Evolutionary conservation across 2,113 vertebrate genomes (phyloP).

Genomic region (Paradisaea rubra): DNA sequence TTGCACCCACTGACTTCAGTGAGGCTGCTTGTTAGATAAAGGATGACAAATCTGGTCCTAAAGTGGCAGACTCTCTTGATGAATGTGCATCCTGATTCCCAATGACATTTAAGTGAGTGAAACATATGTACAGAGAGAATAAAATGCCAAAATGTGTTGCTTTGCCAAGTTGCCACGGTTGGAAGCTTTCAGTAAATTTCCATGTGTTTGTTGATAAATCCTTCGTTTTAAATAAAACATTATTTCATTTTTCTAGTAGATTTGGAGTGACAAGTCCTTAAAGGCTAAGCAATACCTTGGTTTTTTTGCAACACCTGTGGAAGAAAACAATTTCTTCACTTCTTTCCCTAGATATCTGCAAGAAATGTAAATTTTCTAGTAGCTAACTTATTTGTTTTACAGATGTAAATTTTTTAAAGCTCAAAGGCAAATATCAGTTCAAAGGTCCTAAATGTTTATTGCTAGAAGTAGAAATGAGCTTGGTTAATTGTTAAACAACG

Average conservation of each 20-base stretch:
- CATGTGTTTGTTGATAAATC: slow-evolving; percentile 18
- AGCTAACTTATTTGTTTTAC: background rate
- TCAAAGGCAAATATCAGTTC: background rate
- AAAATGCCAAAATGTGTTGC: slow-evolving; percentile 1
- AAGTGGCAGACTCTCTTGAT: background rate
- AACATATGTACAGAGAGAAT: slow-evolving; percentile 33
- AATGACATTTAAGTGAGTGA: slow-evolving; percentile 31
- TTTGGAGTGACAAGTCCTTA: background rate
- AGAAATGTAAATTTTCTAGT: background rate
- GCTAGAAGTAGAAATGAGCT: background rate
- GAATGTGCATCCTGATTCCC: slow-evolving; percentile 11
- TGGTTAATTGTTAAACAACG: background rate
- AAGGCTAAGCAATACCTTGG: background rate
- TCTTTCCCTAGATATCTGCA: background rate
- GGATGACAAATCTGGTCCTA: background rate
- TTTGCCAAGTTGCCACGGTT: slow-evolving; percentile 18
- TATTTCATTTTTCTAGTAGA: background rate
- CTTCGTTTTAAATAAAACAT: slow-evolving; percentile 15
- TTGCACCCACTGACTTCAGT: background rate
- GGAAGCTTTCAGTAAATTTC: slow-evolving; percentile 27
- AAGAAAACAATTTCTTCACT: background rate
- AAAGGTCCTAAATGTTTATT: slow-evolving; percentile 6
- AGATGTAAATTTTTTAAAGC: background rate
- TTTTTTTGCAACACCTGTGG: background rate
- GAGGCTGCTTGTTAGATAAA: background rate